These are phyloP conservation scores for Acleris emargana DNA, from an alignment of 2,888 invertebrate genomes.

Conservation along the genomic window DNA sequence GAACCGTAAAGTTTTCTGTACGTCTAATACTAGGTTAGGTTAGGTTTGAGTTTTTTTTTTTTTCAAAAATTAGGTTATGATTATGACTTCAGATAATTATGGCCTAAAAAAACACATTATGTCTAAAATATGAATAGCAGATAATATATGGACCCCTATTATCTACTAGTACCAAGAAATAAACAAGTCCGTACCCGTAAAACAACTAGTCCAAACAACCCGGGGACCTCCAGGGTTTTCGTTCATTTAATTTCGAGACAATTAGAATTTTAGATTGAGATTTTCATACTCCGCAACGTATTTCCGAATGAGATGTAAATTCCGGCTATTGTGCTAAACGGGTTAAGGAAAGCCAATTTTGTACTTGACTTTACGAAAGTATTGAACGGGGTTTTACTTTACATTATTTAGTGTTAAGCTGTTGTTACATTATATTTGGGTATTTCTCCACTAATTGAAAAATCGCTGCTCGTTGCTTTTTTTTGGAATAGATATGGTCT, in stretches of 20 bases:
- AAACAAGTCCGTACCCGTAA: neutral
- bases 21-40: too few relatives aligned
- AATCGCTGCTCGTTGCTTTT: too few relatives aligned
- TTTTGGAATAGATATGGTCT: too few relatives aligned
- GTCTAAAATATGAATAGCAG: too few relatives aligned
- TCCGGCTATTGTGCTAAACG: slow-evolving; percentile 29
- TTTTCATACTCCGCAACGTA: slow-evolving; percentile 26
- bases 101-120: too few relatives aligned
- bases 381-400: neutral
- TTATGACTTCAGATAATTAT: too few relatives aligned
- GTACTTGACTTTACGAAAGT: slow-evolving; percentile 4
- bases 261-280: slow-evolving; percentile 38
- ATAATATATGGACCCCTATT: too few relatives aligned
- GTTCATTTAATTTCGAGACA: slow-evolving; percentile 29
- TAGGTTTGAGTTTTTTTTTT: too few relatives aligned
- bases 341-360: slow-evolving; percentile 32
- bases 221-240: slow-evolving; percentile 11
- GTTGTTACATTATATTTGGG: too few relatives aligned
- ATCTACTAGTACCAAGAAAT: neutral
- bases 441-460: too few relatives aligned
- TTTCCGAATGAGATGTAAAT: slow-evolving; percentile 34
- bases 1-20: too few relatives aligned
- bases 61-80: too few relatives aligned
- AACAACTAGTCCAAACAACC: slow-evolving; percentile 1
- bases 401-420: neutral